Evolutionary conservation across 2,888 invertebrate genomes (phyloP), one percentile per base, ranked within the genome.

Genomic region (Folsomia candida): DNA sequence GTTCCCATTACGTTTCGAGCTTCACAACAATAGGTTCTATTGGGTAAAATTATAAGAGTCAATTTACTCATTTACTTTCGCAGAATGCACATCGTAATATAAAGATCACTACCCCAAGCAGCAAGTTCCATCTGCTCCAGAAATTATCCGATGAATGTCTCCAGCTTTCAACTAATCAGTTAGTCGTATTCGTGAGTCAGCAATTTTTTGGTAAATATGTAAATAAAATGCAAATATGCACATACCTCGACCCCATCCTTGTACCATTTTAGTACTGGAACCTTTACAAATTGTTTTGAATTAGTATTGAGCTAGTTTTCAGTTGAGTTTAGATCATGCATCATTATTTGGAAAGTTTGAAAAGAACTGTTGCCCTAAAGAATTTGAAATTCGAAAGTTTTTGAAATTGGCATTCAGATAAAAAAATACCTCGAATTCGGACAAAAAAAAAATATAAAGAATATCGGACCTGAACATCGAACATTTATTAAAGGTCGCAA

Each of bases 1-100:
- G 90, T 89, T 2, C 94, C 94, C 94, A 94, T 94, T 81, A 94
- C 94, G 81, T 94, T 94, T 68, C 88, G 88, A 0, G 94, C 94
- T 83, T 93, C 93, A 82, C 94, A 94, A 0, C 94, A 94, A 80
- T 94, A 94, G 0, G 92, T 93, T 1, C 54, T 18, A 3, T 54
- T 6, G 20, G 22, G 3, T 22, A 9, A 47, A 9, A 47, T 18
- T 18, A 47, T 47, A 47, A n/a, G n/a, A n/a, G n/a, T n/a, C n/a
- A n/a, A n/a, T n/a, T n/a, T n/a, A n/a, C n/a, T n/a, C n/a, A n/a
- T n/a, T n/a, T n/a, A n/a, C n/a, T n/a, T n/a, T n/a, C n/a, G n/a
- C n/a, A n/a, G n/a, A n/a, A n/a, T n/a, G n/a, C n/a, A n/a, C n/a
- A n/a, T n/a, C n/a, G n/a, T n/a, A n/a, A n/a, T n/a, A n/a, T n/a